Evolutionary conservation across 1,140 invertebrate species (phyloP), one percentile per base, ranked within the genome.

Genomic region (Aphelinus atriplicis): DNA sequence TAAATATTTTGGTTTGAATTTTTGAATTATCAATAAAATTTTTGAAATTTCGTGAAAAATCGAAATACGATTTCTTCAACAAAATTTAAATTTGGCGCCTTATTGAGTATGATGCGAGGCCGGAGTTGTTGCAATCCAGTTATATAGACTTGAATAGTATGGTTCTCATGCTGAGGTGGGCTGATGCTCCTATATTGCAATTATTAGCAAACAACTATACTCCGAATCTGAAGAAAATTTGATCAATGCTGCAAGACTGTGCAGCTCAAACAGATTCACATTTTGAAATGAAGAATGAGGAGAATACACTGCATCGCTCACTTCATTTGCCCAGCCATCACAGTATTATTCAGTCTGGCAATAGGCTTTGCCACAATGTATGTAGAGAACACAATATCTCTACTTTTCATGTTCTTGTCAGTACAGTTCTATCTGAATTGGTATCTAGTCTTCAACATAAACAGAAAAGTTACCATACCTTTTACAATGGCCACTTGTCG

Each of bases 381-480:
- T 10, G 78, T 84, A 56, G 78, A 80, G 53, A 77, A 80, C 48
- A 78, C 76, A 51, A 61, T 83, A 43, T 80, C 82, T 46, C 79
- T 79, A 4, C 6, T 79, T 1, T 83, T 84, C n/a, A 43, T 84
- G 3, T 83, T 83, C 48, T 71, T 83, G 47, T 84, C 78, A 6
- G 57, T 81, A 42, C 83, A 84, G 68, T 81, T 82, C 26, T 84
- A 83, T 43, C 43, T 84, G 3, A 84, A 84, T 66, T 84, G 84
- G 84, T 84, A 83, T 42, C 80, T 81, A 0, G 74, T 84, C 9
- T 81, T 77, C 43, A 78, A 60, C 46, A 83, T 83, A 60, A 81
- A 81, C 62, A 66, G 55, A 10, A 81, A 78, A 9, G 76, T 78
- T 42, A 79, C 56, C 46, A 81, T 79, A n/a, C 77, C 82, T 70